Base-by-base conservation (phyloP, 2,113 vertebrate species). In the Atrichornis clamosus region DNA sequence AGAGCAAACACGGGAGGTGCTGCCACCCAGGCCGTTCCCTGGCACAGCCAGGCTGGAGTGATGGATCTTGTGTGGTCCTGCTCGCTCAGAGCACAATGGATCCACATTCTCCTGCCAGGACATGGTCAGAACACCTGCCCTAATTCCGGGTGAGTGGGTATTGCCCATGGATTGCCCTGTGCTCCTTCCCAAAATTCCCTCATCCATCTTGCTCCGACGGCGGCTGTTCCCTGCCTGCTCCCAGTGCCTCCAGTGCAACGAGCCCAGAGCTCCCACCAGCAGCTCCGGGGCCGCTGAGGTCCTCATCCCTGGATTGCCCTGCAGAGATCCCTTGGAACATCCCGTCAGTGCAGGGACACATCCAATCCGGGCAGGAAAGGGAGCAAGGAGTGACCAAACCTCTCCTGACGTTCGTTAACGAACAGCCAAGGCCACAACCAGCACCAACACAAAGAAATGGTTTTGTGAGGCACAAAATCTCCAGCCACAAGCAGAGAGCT, bases 121-220 rank as follows among this genome's bases (percentile, higher is more conserved):
- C n/a, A 11, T 0, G 1, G 2, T 21, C 84, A 35, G 23, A 52
- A 9, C 64, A 22, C 13, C 5, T 12, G 3, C 20, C 33, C 41
- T n/a, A 4, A 3, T n/a, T 55, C 23, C 9, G 13, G 3, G 10
- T 13, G 20, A 64, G 27, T 0, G 5, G 35, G 17, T 22, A 47
- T 33, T 46, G 13, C 35, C 41, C 37, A 10, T 5, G 30, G 27
- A 28, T 10, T n/a, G 11, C 20, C 47, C 63, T 6, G 9, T 50
- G 46, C 50, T 50, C 13, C 44, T n/a, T 35, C 39, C 64, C 16
- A 4, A 24, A n/a, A 33, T 35, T 32, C 32, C 59, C 35, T 62
- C 52, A 49, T 5, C 49, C 18, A 0, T 28, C 15, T 30, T 18
- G 3, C 24, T 11, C 21, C 1, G 0, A 6, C 0, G 0, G 9